Base-by-base conservation (phyloP, 2,113 vertebrate genomes). In the Chionomys nivalis region DNA sequence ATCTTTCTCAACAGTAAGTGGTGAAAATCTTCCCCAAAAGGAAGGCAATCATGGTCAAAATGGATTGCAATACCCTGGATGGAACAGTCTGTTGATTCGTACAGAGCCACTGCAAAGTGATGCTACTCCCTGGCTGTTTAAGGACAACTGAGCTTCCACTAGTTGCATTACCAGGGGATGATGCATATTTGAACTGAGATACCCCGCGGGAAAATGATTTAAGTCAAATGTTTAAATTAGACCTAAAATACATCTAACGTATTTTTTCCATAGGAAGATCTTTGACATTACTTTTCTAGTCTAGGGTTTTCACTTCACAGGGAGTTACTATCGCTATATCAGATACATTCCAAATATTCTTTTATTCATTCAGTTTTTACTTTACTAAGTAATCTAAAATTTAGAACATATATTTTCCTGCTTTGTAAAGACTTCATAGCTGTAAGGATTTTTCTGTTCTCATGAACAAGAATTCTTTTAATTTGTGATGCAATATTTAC, bases 1-100 rank as follows among this genome's bases (percentile, higher is more conserved):
- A 94, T 98, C 98, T 98, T 97, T 97, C 92, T 96, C 93, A 94
- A 68, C 33, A 96, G 90, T 44, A 93, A 96, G 91, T 87, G n/a
- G 86, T 93, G 76, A 75, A 87, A 97, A 95, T 87, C 12, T 94
- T 97, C 97, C 97, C 97, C 93, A 83, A 83, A 61, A 92, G 68
- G 39, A 89, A 90, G 96, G 91, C 96, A 97, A 96, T 95, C 93
- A 79, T 95, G 21, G 7, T 92, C 91, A 92, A 66, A 98, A 97
- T 76, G 52, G 55, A 96, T 93, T 94, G 79, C 19, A 94, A 3
- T 96, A 96, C 79, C 95, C 42, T 3, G 75, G 42, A 76, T 72
- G 87, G 42, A 96, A 82, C 76, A 87, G n/a, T 77, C 90, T 52
- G 47, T 17, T 94, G 73, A 92, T 97, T 96, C 92, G 95, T 83